phyloP scores from a whole-genome alignment of 2,113 vertebrate genomes.

The Aphelocoma coerulescens region DNA sequence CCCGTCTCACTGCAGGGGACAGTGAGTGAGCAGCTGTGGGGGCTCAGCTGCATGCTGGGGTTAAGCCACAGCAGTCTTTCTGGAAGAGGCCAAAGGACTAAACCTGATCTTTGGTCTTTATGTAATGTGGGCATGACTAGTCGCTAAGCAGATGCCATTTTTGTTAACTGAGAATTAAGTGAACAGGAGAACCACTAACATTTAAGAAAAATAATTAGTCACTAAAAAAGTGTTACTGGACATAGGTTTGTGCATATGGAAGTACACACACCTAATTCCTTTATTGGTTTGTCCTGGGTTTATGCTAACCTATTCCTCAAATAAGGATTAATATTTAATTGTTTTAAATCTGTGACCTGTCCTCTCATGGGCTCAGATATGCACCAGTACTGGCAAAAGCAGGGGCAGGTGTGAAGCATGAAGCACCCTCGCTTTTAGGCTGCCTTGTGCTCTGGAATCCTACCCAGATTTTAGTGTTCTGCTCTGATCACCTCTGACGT shows the following conservation, averaged over 20 bases:
- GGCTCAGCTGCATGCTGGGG: neutral
- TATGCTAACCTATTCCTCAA: neutral
- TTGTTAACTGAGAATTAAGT: neutral
- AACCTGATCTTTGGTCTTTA: neutral
- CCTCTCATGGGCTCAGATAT: neutral
- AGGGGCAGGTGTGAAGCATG: neutral
- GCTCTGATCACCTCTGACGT: slow-evolving; percentile 6
- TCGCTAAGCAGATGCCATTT: neutral
- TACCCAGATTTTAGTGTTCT: neutral
- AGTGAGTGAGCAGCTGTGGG: fast-evolving
- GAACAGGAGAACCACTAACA: neutral
- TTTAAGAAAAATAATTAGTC: neutral
- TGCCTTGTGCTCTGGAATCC: neutral
- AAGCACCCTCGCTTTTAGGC: neutral
- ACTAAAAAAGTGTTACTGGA: neutral
- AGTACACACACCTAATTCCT: neutral
- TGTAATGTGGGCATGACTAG: neutral
- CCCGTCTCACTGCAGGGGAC: neutral
- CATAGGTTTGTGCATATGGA: neutral
- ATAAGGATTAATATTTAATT: neutral
- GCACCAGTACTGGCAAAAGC: neutral
- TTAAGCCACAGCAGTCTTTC: neutral
- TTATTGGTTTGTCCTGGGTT: neutral
- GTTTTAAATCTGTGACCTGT: neutral
- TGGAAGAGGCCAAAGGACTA: neutral